Conservation (phyloP, 2,113 vertebrate genomes). For the Rhinogobius similis region DNA sequence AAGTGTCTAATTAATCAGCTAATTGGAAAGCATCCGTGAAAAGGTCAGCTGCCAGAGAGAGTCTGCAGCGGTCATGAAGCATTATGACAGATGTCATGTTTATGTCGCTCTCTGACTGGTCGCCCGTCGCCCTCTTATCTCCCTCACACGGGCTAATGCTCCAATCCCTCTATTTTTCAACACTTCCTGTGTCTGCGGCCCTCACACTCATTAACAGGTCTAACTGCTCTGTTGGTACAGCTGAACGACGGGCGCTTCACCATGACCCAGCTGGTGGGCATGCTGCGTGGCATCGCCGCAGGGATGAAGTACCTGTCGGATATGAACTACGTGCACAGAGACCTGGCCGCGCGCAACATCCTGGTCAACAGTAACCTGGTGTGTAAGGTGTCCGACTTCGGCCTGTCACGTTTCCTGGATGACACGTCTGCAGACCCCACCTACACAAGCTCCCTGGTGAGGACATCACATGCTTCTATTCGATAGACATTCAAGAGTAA, state of each 20-base stretch:
- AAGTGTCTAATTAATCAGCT: constrained; percentile 65
- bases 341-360: constrained; percentile 94
- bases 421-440: constrained; percentile 92
- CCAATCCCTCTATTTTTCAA: constrained; percentile 5
- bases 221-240: constrained; percentile 64
- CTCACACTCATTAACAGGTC: neutral
- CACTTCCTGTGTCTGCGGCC: neutral
- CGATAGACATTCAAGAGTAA: too few relatives aligned
- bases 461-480: constrained; percentile 37
- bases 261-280: constrained; percentile 95
- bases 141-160: neutral
- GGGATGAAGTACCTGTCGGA: constrained; percentile 98
- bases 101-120: constrained; percentile 52
- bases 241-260: constrained; percentile 96
- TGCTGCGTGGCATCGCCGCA: constrained; percentile 91
- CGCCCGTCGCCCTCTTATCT: constrained; percentile 26
- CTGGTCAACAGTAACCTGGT: constrained; percentile 98
- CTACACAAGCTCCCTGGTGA: constrained; percentile 95
- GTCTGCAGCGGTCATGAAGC: constrained; percentile 47
- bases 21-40: constrained; percentile 63
- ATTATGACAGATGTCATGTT: constrained; percentile 64
- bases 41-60: constrained; percentile 67
- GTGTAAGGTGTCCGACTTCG: constrained; percentile 97
- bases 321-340: constrained; percentile 96
- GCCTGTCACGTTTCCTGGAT: constrained; percentile 93